Evolutionary conservation across 2,113 vertebrate species (phyloP).

Genomic region (Anguilla japonica): DNA sequence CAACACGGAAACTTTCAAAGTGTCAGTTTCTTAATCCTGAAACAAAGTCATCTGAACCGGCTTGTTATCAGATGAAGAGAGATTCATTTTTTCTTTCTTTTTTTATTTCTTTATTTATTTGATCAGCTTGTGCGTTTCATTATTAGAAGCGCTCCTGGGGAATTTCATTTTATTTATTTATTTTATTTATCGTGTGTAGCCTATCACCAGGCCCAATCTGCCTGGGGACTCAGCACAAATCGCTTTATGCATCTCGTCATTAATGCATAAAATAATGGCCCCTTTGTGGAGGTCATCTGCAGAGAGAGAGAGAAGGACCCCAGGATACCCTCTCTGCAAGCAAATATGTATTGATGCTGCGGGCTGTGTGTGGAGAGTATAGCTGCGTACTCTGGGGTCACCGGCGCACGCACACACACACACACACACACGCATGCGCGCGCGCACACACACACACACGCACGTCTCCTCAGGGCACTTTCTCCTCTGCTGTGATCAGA

Average conservation of each 20-base stretch:
- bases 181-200: conserved; percentile 16
- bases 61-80: conserved; percentile 55
- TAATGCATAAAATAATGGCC: conserved; percentile 32
- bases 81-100: conserved; percentile 46
- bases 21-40: conserved; percentile 48
- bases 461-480: neutral
- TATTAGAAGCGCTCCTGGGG: conserved; percentile 63
- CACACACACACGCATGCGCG: neutral
- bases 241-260: conserved; percentile 35
- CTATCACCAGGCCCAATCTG: conserved; percentile 25
- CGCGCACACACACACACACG: neutral
- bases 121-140: conserved; percentile 41
- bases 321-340: conserved; percentile 22
- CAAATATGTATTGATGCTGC: conserved; percentile 27
- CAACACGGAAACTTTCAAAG: conserved; percentile 30
- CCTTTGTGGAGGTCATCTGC: conserved; percentile 20
- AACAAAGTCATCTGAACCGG: conserved; percentile 63
- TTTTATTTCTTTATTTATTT: conserved; percentile 24
- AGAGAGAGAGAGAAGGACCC: neutral
- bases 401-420: conserved; percentile 3
- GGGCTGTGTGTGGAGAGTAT: conserved; percentile 19
- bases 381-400: conserved; percentile 18
- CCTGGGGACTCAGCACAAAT: conserved; percentile 25
- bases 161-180: neutral
- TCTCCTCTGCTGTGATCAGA: neutral